Percentiles rank a stretch among this genome's conserved stretches.
Evolutionary conservation across 1,140 invertebrate genomes (phyloP).

Genomic region (Doryteuthis pealeii): DNA sequence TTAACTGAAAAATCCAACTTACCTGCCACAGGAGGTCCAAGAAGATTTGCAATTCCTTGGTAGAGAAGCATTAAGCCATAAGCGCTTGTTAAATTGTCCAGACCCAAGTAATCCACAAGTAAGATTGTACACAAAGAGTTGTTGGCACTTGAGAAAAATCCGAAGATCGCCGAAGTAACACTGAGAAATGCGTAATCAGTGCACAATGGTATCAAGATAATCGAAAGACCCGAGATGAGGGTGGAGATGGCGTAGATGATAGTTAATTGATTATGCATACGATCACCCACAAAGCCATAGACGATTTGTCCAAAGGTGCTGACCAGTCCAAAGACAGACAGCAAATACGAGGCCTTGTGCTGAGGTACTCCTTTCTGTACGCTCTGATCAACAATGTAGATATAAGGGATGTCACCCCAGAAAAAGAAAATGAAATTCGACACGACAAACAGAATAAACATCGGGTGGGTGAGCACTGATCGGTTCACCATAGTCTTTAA

Average conservation of each 20-base stretch:
- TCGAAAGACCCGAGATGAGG: constrained; percentile 38
- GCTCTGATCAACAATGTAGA: constrained; percentile 50
- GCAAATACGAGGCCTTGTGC: constrained; percentile 80
- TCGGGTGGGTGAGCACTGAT: constrained; percentile 30
- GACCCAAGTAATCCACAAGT: constrained; percentile 53
- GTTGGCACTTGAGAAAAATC: constrained; percentile 57
- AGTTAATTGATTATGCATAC: constrained; percentile 57
- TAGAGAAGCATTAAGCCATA: constrained; percentile 57
- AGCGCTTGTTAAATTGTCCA: constrained; percentile 56
- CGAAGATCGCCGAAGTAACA: constrained; percentile 44
- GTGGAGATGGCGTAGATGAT: constrained; percentile 49
- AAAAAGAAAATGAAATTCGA: constrained; percentile 55
- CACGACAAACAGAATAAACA: constrained; percentile 42
- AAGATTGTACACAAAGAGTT: constrained; percentile 55
- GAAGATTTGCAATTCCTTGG: constrained; percentile 55
- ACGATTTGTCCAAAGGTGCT: constrained; percentile 73
- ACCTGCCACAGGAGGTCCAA: constrained; percentile 57
- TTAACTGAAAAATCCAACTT: too few relatives aligned
- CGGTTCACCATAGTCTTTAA: constrained; percentile 50
- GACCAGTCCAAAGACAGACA: constrained; percentile 86
- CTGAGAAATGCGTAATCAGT: constrained; percentile 34
- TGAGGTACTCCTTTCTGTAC: constrained; percentile 49
- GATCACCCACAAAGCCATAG: constrained; percentile 84
- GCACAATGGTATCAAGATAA: constrained; percentile 42
- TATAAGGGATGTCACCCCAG: constrained; percentile 54